Base-by-base conservation (phyloP, 2,888 invertebrate species). In the Drosophila borealis region DNA sequence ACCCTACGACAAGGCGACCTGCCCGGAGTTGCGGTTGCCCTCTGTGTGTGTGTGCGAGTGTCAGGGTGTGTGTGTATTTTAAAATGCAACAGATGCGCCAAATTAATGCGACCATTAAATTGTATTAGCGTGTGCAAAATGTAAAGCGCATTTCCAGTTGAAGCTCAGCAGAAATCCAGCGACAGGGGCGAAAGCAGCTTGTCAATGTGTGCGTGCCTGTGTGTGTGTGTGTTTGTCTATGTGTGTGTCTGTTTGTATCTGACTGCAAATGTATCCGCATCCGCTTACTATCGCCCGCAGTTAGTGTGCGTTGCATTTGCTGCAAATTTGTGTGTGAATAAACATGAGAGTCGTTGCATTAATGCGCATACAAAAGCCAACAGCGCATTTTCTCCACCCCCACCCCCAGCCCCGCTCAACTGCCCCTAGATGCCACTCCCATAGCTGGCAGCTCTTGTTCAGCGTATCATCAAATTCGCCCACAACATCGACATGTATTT, bases 31-130 rank as follows among this genome's bases (percentile, higher is more conserved):
- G 88, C 53, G 83, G 78, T 75, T 74, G 42, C 61, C 39, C 55
- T 65, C 44, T 53, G 48, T 46, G 48, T 44, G 48, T 33, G 42
- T 3, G 37, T 13, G 39, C 34, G 44, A 19, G 42, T 13, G 21
- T 14, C 50, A 11, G 53, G 11, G 48, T 10, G 56, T n/a, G 71
- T 66, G 73, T 75, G 78, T 60, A 64, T 78, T 86, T 87, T 85
- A 83, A 86, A 86, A 87, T 87, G 86, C 86, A 86, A 87, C 86
- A 86, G 86, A 86, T 86, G 86, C 87, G 85, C 87, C 83, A 86
- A 86, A 88, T 86, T 83, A 87, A 87, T 86, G 86, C 88, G 74
- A 83, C 81, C 86, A 86, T 85, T 87, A 86, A 86, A 87, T 87
- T 86, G 87, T 85, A 86, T 86, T 85, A 86, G 85, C 80, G 83